These are phyloP conservation scores for Campoplex nolae DNA, from an alignment of 2,888 invertebrate genomes.

Conservation along the genomic window DNA sequence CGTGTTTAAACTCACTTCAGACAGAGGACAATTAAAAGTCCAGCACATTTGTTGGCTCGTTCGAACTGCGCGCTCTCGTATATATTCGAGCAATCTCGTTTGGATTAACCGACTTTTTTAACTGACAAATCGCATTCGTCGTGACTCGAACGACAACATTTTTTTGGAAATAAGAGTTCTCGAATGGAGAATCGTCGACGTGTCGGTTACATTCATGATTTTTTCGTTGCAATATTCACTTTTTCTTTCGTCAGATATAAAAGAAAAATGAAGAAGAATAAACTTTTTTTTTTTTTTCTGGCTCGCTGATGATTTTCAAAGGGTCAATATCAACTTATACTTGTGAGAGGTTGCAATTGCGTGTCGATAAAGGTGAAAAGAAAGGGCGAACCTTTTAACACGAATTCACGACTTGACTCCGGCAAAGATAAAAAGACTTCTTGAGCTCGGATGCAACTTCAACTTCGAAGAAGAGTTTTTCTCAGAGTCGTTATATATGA, in stretches of 20 bases:
- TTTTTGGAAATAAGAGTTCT: not conserved
- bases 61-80: not conserved
- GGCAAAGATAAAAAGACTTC: slow-evolving; percentile 31
- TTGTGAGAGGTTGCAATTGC: slow-evolving; percentile 8
- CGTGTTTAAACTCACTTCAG: slow-evolving; percentile 19
- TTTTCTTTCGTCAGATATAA: not conserved
- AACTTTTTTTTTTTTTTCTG: not conserved
- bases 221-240: not conserved
- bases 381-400: slow-evolving; percentile 48
- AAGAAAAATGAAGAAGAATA: not conserved
- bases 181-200: not conserved
- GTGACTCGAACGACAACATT: not conserved
- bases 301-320: not conserved
- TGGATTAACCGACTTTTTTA: not conserved
- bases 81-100: not conserved
- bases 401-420: slow-evolving; percentile 40
- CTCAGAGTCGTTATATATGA: slow-evolving; percentile 25
- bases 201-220: not conserved
- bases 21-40: slow-evolving; percentile 24
- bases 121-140: not conserved
- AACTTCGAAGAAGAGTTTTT: slow-evolving; percentile 42
- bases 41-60: not conserved
- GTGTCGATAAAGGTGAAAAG: slow-evolving; percentile 45
- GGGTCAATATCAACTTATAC: slow-evolving; percentile 30
- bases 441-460: slow-evolving; percentile 30